A percentile compares a stretch with the other conserved stretches of the same genome.
phyloP scores from a whole-genome alignment of 2,888 invertebrate species.

The Eilema depressum region DNA sequence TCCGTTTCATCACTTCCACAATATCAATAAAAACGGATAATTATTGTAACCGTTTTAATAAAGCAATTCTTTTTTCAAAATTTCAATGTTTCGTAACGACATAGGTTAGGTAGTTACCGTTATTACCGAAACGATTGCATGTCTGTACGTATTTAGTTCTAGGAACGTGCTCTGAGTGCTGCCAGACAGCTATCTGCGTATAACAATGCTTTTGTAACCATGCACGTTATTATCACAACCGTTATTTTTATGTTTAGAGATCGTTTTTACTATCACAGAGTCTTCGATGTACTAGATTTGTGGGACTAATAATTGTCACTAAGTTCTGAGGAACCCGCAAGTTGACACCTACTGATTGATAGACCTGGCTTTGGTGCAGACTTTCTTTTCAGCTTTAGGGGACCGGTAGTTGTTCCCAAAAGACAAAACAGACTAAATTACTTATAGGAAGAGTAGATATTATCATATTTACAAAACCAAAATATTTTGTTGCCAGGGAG shows the following conservation, averaged over 20 bases:
- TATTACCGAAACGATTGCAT: slow-evolving; percentile 37
- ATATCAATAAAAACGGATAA: not conserved
- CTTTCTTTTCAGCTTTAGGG: too few relatives aligned
- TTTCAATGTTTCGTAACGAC: slow-evolving; percentile 5
- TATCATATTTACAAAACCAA: too few relatives aligned
- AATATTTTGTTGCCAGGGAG: too few relatives aligned
- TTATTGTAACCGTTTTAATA: not conserved
- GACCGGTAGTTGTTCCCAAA: too few relatives aligned
- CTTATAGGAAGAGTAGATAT: too few relatives aligned
- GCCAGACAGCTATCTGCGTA: slow-evolving; percentile 15
- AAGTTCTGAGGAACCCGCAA: not conserved
- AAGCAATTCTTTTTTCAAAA: slow-evolving; percentile 2
- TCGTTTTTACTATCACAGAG: not conserved
- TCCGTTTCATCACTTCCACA: not conserved
- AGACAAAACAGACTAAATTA: too few relatives aligned
- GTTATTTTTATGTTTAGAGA: slow-evolving; percentile 2
- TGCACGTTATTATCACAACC: slow-evolving; percentile 19
- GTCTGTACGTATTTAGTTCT: slow-evolving; percentile 42
- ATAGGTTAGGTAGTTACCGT: slow-evolving; percentile 13
- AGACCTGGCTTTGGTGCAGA: too few relatives aligned
- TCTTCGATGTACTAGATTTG: not conserved
- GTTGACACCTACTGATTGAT: not conserved
- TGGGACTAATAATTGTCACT: not conserved
- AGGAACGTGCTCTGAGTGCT: slow-evolving; percentile 37
- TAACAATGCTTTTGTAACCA: slow-evolving; percentile 22